Percentiles rank a stretch among this genome's conserved stretches.
phyloP scores from a whole-genome alignment of 2,888 invertebrate species.

The Agrotis exclamationis region DNA sequence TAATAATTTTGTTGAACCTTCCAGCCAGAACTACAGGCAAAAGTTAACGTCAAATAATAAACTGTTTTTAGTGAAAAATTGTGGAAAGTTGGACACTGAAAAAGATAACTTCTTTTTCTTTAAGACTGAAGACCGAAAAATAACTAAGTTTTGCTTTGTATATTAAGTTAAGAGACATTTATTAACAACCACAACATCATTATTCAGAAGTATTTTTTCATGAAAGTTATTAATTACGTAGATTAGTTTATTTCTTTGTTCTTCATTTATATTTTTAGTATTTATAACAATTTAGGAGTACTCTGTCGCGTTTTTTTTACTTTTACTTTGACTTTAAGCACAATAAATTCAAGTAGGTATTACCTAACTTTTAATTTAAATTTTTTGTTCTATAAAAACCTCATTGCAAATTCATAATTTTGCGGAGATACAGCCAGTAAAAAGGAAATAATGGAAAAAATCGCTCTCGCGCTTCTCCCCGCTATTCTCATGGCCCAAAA shows the following conservation, averaged over 20 bases:
- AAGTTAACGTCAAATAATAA: not conserved
- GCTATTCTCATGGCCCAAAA: slow-evolving; percentile 38
- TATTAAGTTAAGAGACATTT: not conserved
- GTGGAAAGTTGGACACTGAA: not conserved
- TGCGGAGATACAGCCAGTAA: not conserved
- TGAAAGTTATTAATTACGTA: not conserved
- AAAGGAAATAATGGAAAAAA: not conserved
- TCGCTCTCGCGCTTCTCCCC: not conserved
- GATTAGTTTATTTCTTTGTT: slow-evolving; percentile 1
- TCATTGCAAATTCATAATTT: not conserved
- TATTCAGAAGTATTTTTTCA: not conserved
- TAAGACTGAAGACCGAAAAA: not conserved
- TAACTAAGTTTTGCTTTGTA: not conserved
- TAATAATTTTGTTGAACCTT: too few species aligned
- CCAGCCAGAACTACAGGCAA: too few species aligned
- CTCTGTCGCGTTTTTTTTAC: too few species aligned
- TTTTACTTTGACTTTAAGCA: too few species aligned
- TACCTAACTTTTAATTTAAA: too few species aligned
- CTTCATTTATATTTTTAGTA: not conserved
- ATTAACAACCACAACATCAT: not conserved
- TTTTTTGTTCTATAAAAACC: not conserved
- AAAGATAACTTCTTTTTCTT: not conserved
- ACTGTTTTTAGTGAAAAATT: not conserved
- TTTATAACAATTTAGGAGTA: too few species aligned
- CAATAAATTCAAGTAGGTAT: too few species aligned